phyloP scores from a whole-genome alignment of 2,888 invertebrate genomes.

The Lutraria lutraria region DNA sequence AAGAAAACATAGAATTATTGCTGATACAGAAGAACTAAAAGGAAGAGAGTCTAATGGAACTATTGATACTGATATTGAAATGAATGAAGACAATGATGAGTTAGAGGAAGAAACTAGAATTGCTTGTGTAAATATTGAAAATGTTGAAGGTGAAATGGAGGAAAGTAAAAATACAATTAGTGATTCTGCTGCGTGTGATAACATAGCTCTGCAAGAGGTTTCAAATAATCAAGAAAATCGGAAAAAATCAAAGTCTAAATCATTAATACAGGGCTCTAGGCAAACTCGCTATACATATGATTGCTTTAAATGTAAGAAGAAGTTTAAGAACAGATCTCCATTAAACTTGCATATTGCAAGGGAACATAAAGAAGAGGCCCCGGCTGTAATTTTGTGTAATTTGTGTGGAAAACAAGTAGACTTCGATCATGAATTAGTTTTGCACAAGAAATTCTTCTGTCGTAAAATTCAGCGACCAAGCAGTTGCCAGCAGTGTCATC shows the following conservation, averaged over 20 bases:
- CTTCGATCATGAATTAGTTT: slow-evolving; percentile 51
- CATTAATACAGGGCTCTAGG: not conserved
- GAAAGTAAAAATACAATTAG: not conserved
- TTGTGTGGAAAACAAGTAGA: slow-evolving; percentile 51
- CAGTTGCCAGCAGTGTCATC: slow-evolving; percentile 37
- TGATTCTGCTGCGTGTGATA: not conserved
- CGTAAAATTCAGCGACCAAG: slow-evolving; percentile 35
- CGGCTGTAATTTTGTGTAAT: slow-evolving; percentile 41
- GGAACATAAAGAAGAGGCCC: slow-evolving; percentile 40
- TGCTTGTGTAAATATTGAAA: slow-evolving; percentile 53
- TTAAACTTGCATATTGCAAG: slow-evolving; percentile 53
- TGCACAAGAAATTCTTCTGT: slow-evolving; percentile 54
- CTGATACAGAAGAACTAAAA: no score
- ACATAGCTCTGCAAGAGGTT: not conserved
- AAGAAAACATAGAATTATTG: not conserved
- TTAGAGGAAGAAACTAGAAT: slow-evolving; percentile 44
- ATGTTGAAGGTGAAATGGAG: slow-evolving; percentile 34
- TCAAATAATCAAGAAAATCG: not conserved
- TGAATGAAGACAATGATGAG: slow-evolving; percentile 1
- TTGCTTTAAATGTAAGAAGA: slow-evolving; percentile 47
- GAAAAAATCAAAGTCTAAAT: not conserved
- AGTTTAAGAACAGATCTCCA: slow-evolving; percentile 46
- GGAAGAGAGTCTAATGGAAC: not conserved
- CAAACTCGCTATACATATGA: slow-evolving; percentile 30
- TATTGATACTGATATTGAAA: not conserved